Percentiles rank a stretch among this genome's conserved stretches.
These are phyloP conservation scores for Gymnobelideus leadbeateri DNA, from an alignment of 2,113 vertebrate species.

Conservation along the genomic window DNA sequence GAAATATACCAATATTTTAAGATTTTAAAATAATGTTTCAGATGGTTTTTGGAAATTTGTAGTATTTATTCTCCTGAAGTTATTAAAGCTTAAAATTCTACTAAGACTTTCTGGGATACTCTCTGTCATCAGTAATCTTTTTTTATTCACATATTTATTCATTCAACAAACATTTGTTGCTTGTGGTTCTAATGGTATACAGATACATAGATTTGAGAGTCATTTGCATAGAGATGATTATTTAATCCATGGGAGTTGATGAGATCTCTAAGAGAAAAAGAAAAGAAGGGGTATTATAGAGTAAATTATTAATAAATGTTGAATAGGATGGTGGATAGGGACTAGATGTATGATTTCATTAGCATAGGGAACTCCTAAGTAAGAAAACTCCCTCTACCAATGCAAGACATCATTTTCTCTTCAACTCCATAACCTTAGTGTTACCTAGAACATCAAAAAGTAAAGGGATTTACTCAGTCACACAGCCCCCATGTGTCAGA, in stretches of 20 bases:
- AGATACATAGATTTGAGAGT: background rate
- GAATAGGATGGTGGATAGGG: background rate
- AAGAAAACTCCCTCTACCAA: background rate
- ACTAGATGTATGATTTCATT: background rate
- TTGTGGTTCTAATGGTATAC: background rate
- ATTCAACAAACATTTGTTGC: background rate
- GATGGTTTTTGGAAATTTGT: background rate
- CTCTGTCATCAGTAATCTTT: background rate
- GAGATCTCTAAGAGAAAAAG: background rate
- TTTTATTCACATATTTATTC: too few species aligned
- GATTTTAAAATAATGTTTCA: background rate
- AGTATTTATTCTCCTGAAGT: background rate
- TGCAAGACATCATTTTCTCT: background rate
- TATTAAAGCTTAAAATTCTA: background rate
- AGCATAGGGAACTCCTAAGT: background rate
- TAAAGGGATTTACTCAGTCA: background rate
- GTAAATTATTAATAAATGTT: background rate
- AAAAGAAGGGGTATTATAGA: background rate
- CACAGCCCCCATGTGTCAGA: background rate
- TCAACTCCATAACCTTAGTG: background rate
- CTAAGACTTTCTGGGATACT: background rate
- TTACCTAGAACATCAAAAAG: background rate
- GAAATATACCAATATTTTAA: background rate
- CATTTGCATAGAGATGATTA: background rate
- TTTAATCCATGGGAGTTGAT: background rate